Conservation (phyloP, 2,113 vertebrate species). For the Erythrocercus mccallii region DNA sequence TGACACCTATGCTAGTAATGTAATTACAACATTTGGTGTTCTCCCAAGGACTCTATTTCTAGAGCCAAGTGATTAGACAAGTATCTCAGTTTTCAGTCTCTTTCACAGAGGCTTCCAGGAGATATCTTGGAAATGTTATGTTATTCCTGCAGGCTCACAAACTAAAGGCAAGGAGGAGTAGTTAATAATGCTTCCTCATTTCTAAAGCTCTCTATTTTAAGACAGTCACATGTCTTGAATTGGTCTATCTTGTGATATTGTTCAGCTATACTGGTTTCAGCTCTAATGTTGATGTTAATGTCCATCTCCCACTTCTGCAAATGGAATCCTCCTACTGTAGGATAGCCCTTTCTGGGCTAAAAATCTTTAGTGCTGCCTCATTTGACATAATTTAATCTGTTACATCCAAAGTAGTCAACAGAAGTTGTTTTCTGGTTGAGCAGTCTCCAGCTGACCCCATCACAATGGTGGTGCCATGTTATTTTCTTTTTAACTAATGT, state of each 20-base stretch:
- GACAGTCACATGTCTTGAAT: neutral
- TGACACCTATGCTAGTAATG: constrained; percentile 37
- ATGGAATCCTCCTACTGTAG: neutral
- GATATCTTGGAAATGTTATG: neutral
- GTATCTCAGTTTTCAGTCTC: constrained; percentile 33
- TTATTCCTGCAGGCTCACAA: neutral
- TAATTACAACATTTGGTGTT: constrained; percentile 52
- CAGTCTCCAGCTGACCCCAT: neutral
- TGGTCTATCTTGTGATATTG: neutral
- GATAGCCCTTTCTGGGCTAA: neutral
- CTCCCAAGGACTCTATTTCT: constrained; percentile 7
- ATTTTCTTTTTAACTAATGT: neutral
- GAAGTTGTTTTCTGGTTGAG: neutral
- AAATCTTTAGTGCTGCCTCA: neutral
- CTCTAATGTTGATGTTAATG: neutral
- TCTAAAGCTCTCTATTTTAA: neutral
- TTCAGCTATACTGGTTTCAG: neutral
- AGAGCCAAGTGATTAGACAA: constrained; percentile 45
- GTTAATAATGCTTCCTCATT: neutral
- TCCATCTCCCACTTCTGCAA: neutral
- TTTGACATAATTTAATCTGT: neutral
- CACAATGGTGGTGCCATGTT: neutral
- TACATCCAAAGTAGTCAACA: neutral
- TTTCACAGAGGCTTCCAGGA: constrained; percentile 13
- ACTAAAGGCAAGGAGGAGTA: neutral